Percentiles rank a stretch among this genome's conserved stretches.
Evolutionary conservation across 2,113 vertebrate genomes (phyloP).

Genomic region (Delphinus delphis): DNA sequence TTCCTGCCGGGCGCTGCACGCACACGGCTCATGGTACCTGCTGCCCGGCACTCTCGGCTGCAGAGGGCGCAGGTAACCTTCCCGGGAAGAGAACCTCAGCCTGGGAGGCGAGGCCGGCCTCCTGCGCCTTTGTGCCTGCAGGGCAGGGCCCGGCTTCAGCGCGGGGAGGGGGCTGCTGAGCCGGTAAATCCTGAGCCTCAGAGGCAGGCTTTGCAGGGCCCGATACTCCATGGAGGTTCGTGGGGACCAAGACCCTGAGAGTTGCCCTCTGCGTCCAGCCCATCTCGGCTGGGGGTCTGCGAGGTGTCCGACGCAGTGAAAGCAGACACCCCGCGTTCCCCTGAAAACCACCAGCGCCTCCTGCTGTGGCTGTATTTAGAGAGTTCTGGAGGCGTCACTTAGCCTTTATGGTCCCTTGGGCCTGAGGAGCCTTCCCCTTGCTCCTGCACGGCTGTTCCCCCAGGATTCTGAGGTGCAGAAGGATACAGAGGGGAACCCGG

Average conservation of each 20-base stretch:
- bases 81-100: neutral
- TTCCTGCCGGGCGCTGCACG: accelerated
- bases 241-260: accelerated
- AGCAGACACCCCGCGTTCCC: accelerated
- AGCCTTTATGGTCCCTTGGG: neutral
- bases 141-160: accelerated
- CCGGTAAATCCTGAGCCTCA: accelerated
- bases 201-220: neutral
- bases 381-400: neutral
- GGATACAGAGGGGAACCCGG: neutral
- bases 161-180: accelerated
- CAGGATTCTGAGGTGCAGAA: neutral
- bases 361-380: neutral
- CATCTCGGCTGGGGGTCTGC: neutral
- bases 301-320: accelerated
- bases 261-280: accelerated
- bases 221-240: accelerated
- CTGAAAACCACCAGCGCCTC: neutral
- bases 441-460: neutral
- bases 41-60: no score
- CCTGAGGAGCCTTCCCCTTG: neutral
- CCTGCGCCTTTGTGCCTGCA: accelerated
- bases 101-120: neutral
- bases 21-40: accelerated
- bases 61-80: no score